Evolutionary conservation across 2,888 invertebrate species (phyloP).

Genomic region (Encarsia formosa): DNA sequence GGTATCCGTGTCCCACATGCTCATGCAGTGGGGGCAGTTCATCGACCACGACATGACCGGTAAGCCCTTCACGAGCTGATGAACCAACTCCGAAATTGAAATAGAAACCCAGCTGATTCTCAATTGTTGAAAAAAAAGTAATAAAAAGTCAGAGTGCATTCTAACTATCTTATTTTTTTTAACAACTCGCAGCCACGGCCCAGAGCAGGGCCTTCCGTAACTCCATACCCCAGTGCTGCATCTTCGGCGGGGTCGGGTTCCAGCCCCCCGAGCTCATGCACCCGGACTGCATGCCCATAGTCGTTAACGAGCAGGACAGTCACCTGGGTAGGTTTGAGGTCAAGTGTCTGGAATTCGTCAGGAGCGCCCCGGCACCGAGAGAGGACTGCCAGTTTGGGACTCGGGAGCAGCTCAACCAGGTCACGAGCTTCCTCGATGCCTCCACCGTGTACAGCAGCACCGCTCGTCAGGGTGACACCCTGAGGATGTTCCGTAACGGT

Average conservation of each 20-base stretch:
- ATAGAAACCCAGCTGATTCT: too few relatives aligned
- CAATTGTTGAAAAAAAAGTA: background rate
- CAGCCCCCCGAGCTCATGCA: conserved; percentile 66
- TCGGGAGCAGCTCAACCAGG: conserved; percentile 81
- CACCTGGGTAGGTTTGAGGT: conserved; percentile 70
- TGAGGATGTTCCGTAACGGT: conserved; percentile 75
- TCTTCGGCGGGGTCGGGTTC: conserved; percentile 58
- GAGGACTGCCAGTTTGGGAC: conserved; percentile 78
- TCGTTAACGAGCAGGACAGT: conserved; percentile 67
- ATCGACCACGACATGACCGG: conserved; percentile 81
- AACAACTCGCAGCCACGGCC: conserved; percentile 59
- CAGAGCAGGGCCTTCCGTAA: conserved; percentile 75
- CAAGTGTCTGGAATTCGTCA: conserved; percentile 75
- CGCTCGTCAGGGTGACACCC: conserved; percentile 60
- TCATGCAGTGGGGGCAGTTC: conserved; percentile 91
- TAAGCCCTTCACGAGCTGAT: conserved; percentile 27
- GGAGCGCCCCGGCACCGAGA: conserved; percentile 76
- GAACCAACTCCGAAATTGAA: too few relatives aligned
- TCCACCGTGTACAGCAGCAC: conserved; percentile 78
- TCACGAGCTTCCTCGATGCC: conserved; percentile 77
- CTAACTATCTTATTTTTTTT: conserved; percentile 12
- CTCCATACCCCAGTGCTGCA: conserved; percentile 74
- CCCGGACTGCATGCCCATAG: conserved; percentile 81
- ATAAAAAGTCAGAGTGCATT: background rate
- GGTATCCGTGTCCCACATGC: conserved; percentile 68